Percentiles rank a stretch among this genome's conserved stretches.
Evolutionary conservation across 2,113 vertebrate genomes (phyloP).

Genomic region (Dissostichus mawsoni): DNA sequence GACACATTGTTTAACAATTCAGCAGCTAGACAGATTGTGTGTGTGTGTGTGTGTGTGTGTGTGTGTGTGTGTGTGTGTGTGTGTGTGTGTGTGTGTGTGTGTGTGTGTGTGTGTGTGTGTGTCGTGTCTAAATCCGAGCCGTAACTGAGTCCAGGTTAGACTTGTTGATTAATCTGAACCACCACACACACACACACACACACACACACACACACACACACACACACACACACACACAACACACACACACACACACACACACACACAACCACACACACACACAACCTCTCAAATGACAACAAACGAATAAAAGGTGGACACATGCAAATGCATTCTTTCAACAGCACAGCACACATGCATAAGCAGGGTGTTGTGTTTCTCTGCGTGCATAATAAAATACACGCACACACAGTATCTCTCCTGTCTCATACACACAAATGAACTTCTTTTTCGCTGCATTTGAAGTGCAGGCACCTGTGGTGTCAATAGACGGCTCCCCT

Average conservation of each 20-base stretch:
- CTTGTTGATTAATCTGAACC: constrained; percentile 39
- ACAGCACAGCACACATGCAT: constrained; percentile 13
- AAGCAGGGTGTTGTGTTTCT: constrained; percentile 31
- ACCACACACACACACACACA: constrained; percentile 14
- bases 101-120: constrained; percentile 2
- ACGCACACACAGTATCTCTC: constrained; percentile 3
- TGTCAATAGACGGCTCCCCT: constrained; percentile 42
- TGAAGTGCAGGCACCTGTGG: constrained; percentile 66
- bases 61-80: constrained; percentile 1
- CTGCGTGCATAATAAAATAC: constrained; percentile 29
- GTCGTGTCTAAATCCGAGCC: background rate
- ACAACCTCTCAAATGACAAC: constrained; percentile 41
- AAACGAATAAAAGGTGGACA: constrained; percentile 25
- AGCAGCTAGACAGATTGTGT: constrained; percentile 26
- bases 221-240: constrained; percentile 6
- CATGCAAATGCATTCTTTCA: constrained; percentile 47
- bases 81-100: background rate
- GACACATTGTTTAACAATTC: constrained; percentile 46
- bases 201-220: constrained; percentile 15
- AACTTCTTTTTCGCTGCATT: background rate
- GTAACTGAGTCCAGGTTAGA: constrained; percentile 24
- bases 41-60: background rate
- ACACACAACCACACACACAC: constrained; percentile 9
- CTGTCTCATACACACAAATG: constrained; percentile 4
- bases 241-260: constrained; percentile 9